Percentiles rank a stretch among this genome's conserved stretches.
These are phyloP conservation scores for Phaenicophaeus curvirostris DNA, from an alignment of 2,797 vertebrate genomes.

Conservation along the genomic window DNA sequence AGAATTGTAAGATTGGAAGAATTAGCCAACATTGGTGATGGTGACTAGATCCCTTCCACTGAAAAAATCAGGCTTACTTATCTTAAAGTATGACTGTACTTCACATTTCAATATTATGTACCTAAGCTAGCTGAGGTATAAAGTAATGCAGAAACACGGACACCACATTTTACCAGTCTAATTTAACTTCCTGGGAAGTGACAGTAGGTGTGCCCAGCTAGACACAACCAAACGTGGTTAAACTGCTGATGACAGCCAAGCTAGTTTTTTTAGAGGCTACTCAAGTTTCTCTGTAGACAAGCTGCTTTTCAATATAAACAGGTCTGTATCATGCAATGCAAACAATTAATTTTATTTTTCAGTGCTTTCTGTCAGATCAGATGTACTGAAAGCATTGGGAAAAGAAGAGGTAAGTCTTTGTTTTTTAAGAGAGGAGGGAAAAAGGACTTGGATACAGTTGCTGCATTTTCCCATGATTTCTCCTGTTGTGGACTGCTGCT, in stretches of 20 bases:
- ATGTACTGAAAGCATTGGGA: constrained; percentile 69
- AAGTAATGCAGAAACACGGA: neutral
- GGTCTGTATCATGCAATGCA: neutral
- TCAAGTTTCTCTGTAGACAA: neutral
- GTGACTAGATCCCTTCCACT: neutral
- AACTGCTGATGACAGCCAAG: neutral
- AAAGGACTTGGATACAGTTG: neutral
- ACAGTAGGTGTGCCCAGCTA: neutral
- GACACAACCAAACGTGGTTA: neutral
- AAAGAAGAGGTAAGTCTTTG: constrained; percentile 76
- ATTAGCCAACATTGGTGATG: neutral
- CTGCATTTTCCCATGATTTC: neutral
- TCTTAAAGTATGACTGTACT: neutral
- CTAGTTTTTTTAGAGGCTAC: neutral
- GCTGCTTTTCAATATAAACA: neutral
- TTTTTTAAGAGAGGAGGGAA: neutral
- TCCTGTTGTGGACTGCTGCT: neutral
- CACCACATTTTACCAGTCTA: neutral
- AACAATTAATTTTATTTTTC: constrained; percentile 49
- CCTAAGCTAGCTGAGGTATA: neutral
- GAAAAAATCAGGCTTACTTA: neutral
- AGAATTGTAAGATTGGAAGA: neutral
- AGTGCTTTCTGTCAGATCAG: constrained; percentile 70
- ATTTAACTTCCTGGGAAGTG: neutral
- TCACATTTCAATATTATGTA: neutral